Percentiles rank a stretch among this genome's conserved stretches.
Evolutionary conservation across 2,888 invertebrate genomes (phyloP).

Genomic region (Thysanoteuthis rhombus): DNA sequence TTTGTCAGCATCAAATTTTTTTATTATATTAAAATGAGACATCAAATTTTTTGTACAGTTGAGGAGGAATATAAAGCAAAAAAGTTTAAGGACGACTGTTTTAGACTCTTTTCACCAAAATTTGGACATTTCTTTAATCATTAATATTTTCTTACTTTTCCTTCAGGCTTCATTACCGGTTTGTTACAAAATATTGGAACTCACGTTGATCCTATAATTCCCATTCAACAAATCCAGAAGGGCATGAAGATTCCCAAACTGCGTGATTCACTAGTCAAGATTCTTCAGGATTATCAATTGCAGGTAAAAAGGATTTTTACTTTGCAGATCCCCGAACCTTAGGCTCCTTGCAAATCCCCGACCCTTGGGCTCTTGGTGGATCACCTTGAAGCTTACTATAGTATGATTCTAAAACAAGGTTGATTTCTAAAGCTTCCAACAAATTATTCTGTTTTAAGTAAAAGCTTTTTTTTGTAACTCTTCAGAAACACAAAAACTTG

Average conservation of each 20-base stretch:
- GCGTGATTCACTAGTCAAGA: conserved; percentile 89
- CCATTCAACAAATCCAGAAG: conserved; percentile 83
- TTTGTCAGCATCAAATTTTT: too few species aligned
- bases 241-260: conserved; percentile 88
- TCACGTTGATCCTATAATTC: conserved; percentile 84
- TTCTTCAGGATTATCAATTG: conserved; percentile 93
- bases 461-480: too few species aligned
- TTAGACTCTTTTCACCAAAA: background rate
- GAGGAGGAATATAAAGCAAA: background rate
- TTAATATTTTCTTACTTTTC: conserved; percentile 32
- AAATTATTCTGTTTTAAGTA: too few species aligned
- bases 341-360: too few species aligned
- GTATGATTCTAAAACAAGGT: too few species aligned
- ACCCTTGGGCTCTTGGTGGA: too few species aligned
- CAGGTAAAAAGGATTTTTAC: conserved; percentile 79
- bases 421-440: too few species aligned
- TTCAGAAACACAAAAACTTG: too few species aligned
- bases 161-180: conserved; percentile 76
- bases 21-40: too few species aligned
- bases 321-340: too few species aligned
- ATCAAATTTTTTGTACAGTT: too few species aligned
- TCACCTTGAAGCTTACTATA: too few species aligned
- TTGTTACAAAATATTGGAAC: conserved; percentile 80
- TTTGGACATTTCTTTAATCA: background rate
- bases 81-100: background rate